These are phyloP conservation scores for Mechanitis messenoides DNA, from an alignment of 2,888 invertebrate genomes.

Conservation along the genomic window DNA sequence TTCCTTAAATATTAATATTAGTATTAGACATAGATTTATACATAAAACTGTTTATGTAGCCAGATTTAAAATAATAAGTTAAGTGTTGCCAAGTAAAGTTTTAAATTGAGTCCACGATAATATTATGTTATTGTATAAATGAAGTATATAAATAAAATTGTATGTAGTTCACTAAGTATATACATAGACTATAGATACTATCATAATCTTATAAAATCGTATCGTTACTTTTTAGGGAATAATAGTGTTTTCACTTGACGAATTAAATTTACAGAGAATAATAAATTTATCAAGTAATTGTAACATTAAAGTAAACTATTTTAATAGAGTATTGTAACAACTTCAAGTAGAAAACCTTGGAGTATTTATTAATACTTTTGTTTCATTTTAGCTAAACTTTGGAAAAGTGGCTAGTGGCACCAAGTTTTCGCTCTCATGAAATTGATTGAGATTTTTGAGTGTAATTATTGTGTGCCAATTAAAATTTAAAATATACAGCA, in stretches of 20 bases:
- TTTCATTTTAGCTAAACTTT: slow-evolving; percentile 3
- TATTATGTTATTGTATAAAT: slow-evolving; percentile 5
- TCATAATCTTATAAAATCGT: neutral
- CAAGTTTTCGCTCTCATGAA: slow-evolving; percentile 6
- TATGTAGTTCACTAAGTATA: neutral
- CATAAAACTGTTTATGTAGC: neutral
- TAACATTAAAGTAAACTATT: neutral
- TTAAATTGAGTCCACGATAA: neutral
- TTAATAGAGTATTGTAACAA: neutral
- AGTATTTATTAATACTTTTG: slow-evolving; percentile 5
- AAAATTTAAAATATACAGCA: neutral
- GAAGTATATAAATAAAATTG: slow-evolving; percentile 7
- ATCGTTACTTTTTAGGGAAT: neutral
- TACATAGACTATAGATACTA: slow-evolving; percentile 2
- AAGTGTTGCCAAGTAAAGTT: neutral
- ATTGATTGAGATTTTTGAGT: slow-evolving; percentile 1
- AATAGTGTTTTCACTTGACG: neutral
- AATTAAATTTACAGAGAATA: neutral
- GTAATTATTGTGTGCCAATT: neutral
- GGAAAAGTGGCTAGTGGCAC: slow-evolving; percentile 4
- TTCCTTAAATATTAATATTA: no score
- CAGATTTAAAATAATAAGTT: neutral
- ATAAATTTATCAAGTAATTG: no score
- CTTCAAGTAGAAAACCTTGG: neutral
- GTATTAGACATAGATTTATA: no score